Conservation (phyloP, 2,113 vertebrate genomes). For the Cranoglanis bouderius region DNA sequence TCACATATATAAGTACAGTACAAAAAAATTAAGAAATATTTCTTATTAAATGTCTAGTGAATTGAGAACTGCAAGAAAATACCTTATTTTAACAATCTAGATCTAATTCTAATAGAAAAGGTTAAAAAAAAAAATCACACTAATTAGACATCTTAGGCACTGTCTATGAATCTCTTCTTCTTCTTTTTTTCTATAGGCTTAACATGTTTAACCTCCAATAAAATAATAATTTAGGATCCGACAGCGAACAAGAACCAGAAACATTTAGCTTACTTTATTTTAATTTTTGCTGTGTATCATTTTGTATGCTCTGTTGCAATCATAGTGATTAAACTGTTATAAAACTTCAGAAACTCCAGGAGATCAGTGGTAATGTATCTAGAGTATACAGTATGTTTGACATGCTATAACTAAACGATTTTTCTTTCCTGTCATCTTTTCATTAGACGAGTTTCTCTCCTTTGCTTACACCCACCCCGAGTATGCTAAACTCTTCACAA, state of each 20-base stretch:
- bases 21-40: neutral
- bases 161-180: neutral
- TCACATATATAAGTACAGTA: neutral
- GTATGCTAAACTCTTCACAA: slow-evolving; percentile 94
- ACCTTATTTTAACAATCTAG: neutral
- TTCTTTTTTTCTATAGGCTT: neutral
- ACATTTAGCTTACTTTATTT: neutral
- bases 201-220: neutral
- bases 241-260: neutral
- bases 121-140: neutral
- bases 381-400: neutral
- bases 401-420: neutral
- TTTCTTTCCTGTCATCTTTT: neutral
- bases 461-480: slow-evolving; percentile 88
- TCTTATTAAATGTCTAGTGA: neutral
- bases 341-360: neutral
- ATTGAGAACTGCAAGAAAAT: neutral
- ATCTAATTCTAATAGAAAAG: neutral
- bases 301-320: neutral
- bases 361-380: neutral
- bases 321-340: neutral
- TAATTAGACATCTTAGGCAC: neutral
- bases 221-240: neutral
- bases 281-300: neutral
- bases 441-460: slow-evolving; percentile 81